phyloP scores from a whole-genome alignment of 2,113 vertebrate species.

The Chaenocephalus aceratus region DNA sequence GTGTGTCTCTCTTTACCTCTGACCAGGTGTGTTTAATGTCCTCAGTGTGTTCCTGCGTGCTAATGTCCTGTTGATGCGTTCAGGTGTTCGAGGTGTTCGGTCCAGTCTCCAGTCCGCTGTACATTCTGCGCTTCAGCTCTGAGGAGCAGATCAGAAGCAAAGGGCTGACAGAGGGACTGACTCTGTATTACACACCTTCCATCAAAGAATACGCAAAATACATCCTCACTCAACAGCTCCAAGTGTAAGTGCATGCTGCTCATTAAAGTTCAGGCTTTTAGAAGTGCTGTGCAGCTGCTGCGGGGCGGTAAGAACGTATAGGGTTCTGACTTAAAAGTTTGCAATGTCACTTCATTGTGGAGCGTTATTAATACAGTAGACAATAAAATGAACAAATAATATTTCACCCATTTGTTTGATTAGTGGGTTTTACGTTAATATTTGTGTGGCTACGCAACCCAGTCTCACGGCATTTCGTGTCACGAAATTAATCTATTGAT shows the following conservation, averaged over 20 bases:
- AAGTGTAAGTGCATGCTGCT: conserved; percentile 66
- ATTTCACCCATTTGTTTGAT: too few species aligned
- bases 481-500: too few species aligned
- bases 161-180: conserved; percentile 85
- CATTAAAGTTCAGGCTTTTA: neutral
- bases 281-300: too few species aligned
- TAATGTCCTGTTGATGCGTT: conserved; percentile 31
- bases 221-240: conserved; percentile 90
- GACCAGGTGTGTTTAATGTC: neutral
- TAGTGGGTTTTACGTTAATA: too few species aligned
- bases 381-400: too few species aligned
- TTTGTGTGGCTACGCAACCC: too few species aligned
- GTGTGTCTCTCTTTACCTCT: conserved; percentile 23
- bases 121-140: conserved; percentile 92
- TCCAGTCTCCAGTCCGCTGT: conserved; percentile 92
- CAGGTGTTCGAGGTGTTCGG: conserved; percentile 98
- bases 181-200: conserved; percentile 90
- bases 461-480: too few species aligned
- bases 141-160: conserved; percentile 86
- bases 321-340: too few species aligned
- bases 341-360: too few species aligned
- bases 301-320: too few species aligned
- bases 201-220: conserved; percentile 92
- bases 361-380: too few species aligned
- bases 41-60: neutral